Conservation (phyloP, 2,888 invertebrate species). For the Xanthia icteritia region DNA sequence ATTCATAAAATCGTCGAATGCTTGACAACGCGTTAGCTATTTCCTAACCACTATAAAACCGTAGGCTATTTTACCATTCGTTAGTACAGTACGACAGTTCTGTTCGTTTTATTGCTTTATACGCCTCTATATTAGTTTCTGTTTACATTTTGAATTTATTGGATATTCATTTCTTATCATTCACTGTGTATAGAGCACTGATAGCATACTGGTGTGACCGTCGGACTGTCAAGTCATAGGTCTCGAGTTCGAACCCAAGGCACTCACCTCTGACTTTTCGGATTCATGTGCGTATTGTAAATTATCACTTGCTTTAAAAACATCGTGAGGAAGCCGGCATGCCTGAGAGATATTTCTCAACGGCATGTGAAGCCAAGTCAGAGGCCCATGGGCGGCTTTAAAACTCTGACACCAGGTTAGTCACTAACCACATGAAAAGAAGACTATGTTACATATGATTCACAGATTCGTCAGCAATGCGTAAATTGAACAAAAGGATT, state of each 20-base stretch:
- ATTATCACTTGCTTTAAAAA: too few species aligned
- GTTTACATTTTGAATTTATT: slow-evolving; percentile 24
- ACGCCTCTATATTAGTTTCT: slow-evolving; percentile 7
- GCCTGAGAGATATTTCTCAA: too few species aligned
- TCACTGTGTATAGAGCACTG: not conserved
- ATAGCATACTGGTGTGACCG: too few species aligned
- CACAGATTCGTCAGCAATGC: not conserved
- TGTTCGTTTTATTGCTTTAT: slow-evolving; percentile 29
- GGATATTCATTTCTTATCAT: not conserved
- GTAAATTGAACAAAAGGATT: slow-evolving; percentile 12
- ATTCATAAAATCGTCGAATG: slow-evolving; percentile 48
- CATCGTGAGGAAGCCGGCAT: too few species aligned
- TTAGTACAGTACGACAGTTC: slow-evolving; percentile 14
- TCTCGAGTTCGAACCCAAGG: too few species aligned
- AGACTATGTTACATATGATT: not conserved
- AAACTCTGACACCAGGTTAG: too few species aligned
- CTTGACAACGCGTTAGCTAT: slow-evolving; percentile 43
- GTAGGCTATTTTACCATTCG: slow-evolving; percentile 26
- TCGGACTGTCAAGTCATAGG: too few species aligned
- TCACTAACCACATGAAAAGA: too few species aligned
- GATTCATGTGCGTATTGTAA: too few species aligned
- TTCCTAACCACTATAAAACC: slow-evolving; percentile 51
- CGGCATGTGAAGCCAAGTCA: too few species aligned
- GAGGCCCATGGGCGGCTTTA: too few species aligned
- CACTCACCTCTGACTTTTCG: too few species aligned